These are phyloP conservation scores for Altica lythri DNA, from an alignment of 2,888 invertebrate species.

Conservation along the genomic window DNA sequence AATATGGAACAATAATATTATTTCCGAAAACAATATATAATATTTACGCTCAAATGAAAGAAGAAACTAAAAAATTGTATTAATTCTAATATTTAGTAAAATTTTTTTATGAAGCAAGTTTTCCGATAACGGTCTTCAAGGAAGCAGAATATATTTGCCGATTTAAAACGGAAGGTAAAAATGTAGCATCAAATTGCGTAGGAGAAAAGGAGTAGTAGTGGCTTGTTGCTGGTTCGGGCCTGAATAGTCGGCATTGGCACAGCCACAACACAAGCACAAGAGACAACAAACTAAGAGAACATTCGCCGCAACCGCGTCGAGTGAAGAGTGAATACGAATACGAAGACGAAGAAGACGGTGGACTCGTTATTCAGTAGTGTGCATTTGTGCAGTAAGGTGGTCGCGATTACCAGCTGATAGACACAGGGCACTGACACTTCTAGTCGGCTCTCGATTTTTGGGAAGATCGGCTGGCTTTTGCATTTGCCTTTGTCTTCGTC, in stretches of 20 bases:
- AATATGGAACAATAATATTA: no score
- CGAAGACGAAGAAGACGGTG: constrained; percentile 26
- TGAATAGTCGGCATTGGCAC: not conserved
- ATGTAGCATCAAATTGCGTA: not conserved
- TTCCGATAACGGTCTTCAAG: no score
- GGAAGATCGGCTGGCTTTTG: constrained; percentile 12
- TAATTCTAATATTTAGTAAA: no score
- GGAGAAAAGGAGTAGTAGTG: not conserved
- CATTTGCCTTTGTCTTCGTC: constrained; percentile 8
- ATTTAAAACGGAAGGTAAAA: no score
- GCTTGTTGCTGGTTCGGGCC: constrained; percentile 7
- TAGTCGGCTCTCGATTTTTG: constrained; percentile 19
- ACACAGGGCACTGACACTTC: constrained; percentile 36
- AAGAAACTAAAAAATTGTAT: no score
- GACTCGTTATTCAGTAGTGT: constrained; percentile 37
- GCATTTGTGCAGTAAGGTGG: constrained; percentile 39
- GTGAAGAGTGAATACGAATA: constrained; percentile 8
- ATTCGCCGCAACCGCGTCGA: constrained; percentile 15
- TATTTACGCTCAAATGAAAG: no score
- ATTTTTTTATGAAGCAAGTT: no score
- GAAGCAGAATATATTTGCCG: no score
- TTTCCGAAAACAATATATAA: no score
- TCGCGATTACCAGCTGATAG: constrained; percentile 37
- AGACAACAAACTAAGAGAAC: constrained; percentile 7
- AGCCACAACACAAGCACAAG: constrained; percentile 7